Evolutionary conservation across 2,888 invertebrate genomes (phyloP).

Genomic region (Brenthis ino): DNA sequence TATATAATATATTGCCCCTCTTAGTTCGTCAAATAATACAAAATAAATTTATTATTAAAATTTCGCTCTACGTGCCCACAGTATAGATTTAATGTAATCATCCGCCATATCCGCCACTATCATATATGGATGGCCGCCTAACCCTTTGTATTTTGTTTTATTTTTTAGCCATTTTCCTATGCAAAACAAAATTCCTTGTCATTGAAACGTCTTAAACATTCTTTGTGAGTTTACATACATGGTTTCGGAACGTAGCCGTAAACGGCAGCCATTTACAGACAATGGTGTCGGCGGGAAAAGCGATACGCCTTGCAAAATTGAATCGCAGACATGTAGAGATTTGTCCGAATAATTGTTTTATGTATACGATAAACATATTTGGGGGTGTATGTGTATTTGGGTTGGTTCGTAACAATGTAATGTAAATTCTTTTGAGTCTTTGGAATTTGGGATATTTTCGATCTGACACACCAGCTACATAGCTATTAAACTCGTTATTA

Average conservation of each 20-base stretch:
- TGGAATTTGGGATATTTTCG: not conserved
- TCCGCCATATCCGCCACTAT: conserved; percentile 15
- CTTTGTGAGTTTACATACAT: conserved; percentile 55
- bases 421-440: not conserved
- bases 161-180: conserved; percentile 48
- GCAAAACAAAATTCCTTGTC: conserved; percentile 57
- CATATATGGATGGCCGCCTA: conserved; percentile 20
- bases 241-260: conserved; percentile 62
- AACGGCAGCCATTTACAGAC: conserved; percentile 74
- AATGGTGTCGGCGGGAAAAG: conserved; percentile 69
- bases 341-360: conserved; percentile 55
- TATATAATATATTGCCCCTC: too few relatives aligned
- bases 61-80: too few relatives aligned
- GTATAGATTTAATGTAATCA: not conserved
- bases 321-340: conserved; percentile 54
- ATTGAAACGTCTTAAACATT: conserved; percentile 58
- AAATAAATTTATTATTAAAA: too few relatives aligned
- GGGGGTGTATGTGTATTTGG: conserved; percentile 21
- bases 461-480: not conserved
- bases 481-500: not conserved
- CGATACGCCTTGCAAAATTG: conserved; percentile 51
- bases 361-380: conserved; percentile 39
- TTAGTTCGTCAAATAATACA: too few relatives aligned
- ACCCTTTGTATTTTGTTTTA: conserved; percentile 41
- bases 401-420: conserved; percentile 3